Conservation (phyloP, 2,113 vertebrate species). For the Psilopsiagon aymara region DNA sequence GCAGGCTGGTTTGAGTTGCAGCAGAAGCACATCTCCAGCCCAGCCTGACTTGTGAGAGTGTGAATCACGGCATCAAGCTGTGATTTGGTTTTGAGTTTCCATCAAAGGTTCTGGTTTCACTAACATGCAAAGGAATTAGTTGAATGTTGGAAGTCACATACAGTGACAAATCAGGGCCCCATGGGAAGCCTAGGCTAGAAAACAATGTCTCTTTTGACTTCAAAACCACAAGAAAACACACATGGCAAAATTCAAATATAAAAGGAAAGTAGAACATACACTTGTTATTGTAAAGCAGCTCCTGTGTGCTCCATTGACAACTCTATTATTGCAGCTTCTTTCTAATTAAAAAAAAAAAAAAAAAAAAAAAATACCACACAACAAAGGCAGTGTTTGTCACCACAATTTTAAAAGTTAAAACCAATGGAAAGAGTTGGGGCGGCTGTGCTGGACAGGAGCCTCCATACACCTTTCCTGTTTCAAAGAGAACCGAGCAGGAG, state of each 20-base stretch:
- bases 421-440: not conserved
- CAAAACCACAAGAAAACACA: constrained; percentile 74
- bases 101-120: constrained; percentile 32
- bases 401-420: not conserved
- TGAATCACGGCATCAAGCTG: not conserved
- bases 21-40: not conserved
- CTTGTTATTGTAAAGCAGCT: constrained; percentile 66
- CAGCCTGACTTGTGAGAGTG: not conserved
- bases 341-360: not conserved
- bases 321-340: constrained; percentile 18
- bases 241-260: constrained; percentile 63
- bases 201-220: constrained; percentile 73
- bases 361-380: not conserved
- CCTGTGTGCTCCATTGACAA: constrained; percentile 43
- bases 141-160: constrained; percentile 66
- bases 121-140: constrained; percentile 14
- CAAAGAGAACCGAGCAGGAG: not conserved
- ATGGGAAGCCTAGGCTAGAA: constrained; percentile 6
- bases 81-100: not conserved
- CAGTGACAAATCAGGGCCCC: constrained; percentile 33
- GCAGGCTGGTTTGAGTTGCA: not conserved
- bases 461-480: constrained; percentile 11
- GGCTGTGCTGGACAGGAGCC: not conserved
- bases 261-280: constrained; percentile 73
- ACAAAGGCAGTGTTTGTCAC: not conserved